Percentiles rank a stretch among this genome's conserved stretches.
Conservation (phyloP, 2,797 vertebrate genomes). For the Discoglossus pictus region DNA sequence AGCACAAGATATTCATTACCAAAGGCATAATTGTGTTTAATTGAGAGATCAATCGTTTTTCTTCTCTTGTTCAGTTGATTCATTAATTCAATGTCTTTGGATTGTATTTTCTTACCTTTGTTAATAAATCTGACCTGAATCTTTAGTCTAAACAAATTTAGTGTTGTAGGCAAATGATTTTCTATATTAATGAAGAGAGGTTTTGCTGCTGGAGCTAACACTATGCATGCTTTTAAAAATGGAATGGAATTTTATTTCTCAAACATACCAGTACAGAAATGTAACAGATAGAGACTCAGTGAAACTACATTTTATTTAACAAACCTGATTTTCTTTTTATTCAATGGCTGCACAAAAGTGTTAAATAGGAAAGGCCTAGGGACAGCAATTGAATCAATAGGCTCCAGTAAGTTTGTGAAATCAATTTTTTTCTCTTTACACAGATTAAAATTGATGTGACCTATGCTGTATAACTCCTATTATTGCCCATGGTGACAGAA, state of each 20-base stretch:
- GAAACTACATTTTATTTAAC: conserved; percentile 68
- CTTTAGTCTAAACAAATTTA: background rate
- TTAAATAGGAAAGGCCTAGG: conserved; percentile 69
- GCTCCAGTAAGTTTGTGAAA: conserved; percentile 68
- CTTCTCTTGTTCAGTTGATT: background rate
- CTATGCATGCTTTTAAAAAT: background rate
- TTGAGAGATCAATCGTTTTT: background rate
- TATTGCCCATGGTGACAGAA: conserved; percentile 68
- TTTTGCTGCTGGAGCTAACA: too few relatives aligned
- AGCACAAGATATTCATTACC: background rate
- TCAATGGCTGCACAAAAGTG: conserved; percentile 63
- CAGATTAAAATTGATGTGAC: conserved; percentile 66
- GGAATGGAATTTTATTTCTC: conserved; percentile 38
- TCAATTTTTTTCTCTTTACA: conserved; percentile 71
- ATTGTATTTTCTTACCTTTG: background rate
- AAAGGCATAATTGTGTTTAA: background rate
- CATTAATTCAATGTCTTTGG: background rate
- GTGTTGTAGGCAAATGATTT: too few relatives aligned
- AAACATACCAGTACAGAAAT: conserved; percentile 59
- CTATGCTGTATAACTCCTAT: conserved; percentile 64
- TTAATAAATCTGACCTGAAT: background rate
- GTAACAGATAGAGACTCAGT: conserved; percentile 61
- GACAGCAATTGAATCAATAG: conserved; percentile 67
- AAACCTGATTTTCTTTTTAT: conserved; percentile 59
- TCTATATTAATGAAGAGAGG: too few relatives aligned